phyloP scores from a whole-genome alignment of 2,888 invertebrate genomes.

The Drosophila nigricruria region DNA sequence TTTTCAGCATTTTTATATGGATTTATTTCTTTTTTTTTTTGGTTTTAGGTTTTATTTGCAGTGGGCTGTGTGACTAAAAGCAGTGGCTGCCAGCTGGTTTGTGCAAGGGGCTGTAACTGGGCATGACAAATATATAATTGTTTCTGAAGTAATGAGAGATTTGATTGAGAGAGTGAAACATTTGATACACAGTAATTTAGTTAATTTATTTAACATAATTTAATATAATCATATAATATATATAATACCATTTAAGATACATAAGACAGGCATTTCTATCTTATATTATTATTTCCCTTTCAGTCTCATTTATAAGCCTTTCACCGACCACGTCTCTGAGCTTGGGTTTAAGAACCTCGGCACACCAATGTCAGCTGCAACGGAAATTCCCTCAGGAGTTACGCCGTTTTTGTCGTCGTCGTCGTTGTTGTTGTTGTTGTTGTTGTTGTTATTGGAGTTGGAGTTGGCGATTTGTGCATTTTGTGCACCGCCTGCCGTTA shows the following conservation, averaged over 20 bases:
- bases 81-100: conserved; percentile 19
- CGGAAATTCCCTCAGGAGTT: conserved; percentile 31
- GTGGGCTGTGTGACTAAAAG: neutral
- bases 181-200: too few relatives aligned
- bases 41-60: neutral
- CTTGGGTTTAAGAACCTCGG: conserved; percentile 30
- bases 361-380: conserved; percentile 33
- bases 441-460: neutral
- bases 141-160: neutral
- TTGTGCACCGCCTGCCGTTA: conserved; percentile 65
- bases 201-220: neutral
- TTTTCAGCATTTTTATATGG: conserved; percentile 20
- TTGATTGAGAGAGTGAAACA: neutral
- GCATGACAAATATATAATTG: neutral
- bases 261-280: too few relatives aligned
- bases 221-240: neutral
- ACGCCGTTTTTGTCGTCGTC: neutral
- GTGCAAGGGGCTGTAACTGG: neutral
- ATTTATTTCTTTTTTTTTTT: conserved; percentile 3
- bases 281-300: neutral
- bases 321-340: conserved; percentile 12
- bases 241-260: neutral
- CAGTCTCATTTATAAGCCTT: neutral
- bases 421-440: neutral
- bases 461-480: conserved; percentile 50